A percentile compares a stretch with the other conserved stretches of the same genome.
phyloP scores from a whole-genome alignment of 2,888 invertebrate genomes.

The Cristatella mucedo region DNA sequence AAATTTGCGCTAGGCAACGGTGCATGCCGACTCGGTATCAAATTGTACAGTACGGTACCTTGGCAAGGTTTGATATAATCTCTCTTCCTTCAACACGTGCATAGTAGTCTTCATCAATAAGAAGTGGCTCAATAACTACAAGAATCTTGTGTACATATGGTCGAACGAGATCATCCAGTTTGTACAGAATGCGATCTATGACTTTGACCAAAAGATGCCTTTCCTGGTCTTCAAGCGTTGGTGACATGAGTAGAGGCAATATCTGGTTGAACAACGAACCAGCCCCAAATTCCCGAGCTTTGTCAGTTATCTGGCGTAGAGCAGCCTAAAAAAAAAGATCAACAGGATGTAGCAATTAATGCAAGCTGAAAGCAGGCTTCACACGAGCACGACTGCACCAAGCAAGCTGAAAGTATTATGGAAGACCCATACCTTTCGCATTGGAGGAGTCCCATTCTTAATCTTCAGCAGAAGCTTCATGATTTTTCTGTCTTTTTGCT shows the following conservation, averaged over 20 bases:
- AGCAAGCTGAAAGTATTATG: slow-evolving; percentile 7
- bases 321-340: slow-evolving; percentile 46
- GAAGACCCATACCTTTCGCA: slow-evolving; percentile 58
- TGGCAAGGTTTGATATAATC: slow-evolving; percentile 95
- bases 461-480: slow-evolving; percentile 96
- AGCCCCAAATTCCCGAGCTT: slow-evolving; percentile 92
- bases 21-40: too few species aligned
- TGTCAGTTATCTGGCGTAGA: slow-evolving; percentile 90
- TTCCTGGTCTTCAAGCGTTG: slow-evolving; percentile 96
- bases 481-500: slow-evolving; percentile 93
- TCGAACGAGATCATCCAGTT: slow-evolving; percentile 89
- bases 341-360: not conserved
- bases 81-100: slow-evolving; percentile 97
- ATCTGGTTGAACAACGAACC: slow-evolving; percentile 98
- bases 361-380: too few species aligned
- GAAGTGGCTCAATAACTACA: slow-evolving; percentile 91
- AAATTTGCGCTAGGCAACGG: not conserved
- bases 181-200: slow-evolving; percentile 93
- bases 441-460: slow-evolving; percentile 97
- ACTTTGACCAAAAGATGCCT: slow-evolving; percentile 86
- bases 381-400: too few species aligned
- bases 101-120: slow-evolving; percentile 99
- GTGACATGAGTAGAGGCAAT: slow-evolving; percentile 95
- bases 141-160: slow-evolving; percentile 99
- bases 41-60: slow-evolving; percentile 42